Percentiles rank a stretch among this genome's conserved stretches.
phyloP scores from a whole-genome alignment of 2,888 invertebrate genomes.

The Autographa gamma region DNA sequence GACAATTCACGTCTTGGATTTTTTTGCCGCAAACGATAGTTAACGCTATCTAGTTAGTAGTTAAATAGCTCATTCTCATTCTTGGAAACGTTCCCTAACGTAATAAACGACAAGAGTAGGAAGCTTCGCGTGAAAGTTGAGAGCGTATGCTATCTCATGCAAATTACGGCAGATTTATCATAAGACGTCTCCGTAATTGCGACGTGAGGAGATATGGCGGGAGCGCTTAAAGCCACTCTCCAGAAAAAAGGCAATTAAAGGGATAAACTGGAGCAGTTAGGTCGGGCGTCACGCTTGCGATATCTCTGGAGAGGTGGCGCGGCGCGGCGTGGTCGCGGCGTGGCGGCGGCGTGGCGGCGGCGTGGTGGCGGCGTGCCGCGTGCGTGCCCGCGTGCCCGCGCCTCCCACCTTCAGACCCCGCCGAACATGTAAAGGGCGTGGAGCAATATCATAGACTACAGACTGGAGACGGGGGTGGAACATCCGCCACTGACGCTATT shows the following conservation, averaged over 20 bases:
- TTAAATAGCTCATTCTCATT: slow-evolving; percentile 88
- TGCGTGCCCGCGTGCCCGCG: slow-evolving; percentile 73
- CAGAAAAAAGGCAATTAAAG: slow-evolving; percentile 89
- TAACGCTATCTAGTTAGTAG: slow-evolving; percentile 83
- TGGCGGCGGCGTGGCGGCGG: slow-evolving; percentile 51
- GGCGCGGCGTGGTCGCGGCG: slow-evolving; percentile 53
- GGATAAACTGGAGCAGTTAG: slow-evolving; percentile 87
- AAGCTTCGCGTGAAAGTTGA: slow-evolving; percentile 88
- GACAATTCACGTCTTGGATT: slow-evolving; percentile 61
- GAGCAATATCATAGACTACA: slow-evolving; percentile 89
- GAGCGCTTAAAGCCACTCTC: slow-evolving; percentile 84
- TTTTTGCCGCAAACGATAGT: slow-evolving; percentile 74
- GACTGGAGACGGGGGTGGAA: slow-evolving; percentile 83
- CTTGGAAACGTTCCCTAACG: slow-evolving; percentile 86
- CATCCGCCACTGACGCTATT: slow-evolving; percentile 87
- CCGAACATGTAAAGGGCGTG: slow-evolving; percentile 88
- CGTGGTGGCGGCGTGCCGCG: slow-evolving; percentile 62
- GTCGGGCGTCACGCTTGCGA: slow-evolving; percentile 83
- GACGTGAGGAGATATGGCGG: slow-evolving; percentile 88
- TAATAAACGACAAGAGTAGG: slow-evolving; percentile 88
- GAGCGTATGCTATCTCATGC: slow-evolving; percentile 89
- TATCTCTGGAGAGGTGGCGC: slow-evolving; percentile 73
- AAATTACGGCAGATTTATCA: slow-evolving; percentile 89
- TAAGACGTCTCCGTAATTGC: slow-evolving; percentile 89
- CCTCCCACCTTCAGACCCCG: slow-evolving; percentile 75